Evolutionary conservation across 2,113 vertebrate species (phyloP).

Genomic region (Mystacornis crossleyi): DNA sequence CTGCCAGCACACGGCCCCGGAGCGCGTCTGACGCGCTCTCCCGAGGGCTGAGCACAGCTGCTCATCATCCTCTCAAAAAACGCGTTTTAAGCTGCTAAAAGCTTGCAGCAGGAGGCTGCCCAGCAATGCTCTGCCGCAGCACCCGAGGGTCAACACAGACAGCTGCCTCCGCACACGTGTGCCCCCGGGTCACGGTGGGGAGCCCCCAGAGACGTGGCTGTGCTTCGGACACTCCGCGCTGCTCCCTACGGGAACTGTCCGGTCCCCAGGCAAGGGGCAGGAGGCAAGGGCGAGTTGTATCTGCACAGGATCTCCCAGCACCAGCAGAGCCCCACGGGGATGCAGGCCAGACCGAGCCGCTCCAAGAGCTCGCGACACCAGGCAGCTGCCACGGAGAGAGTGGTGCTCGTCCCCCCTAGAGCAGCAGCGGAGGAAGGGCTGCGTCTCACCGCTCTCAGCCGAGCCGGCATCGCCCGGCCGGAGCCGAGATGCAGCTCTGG

Average conservation of each 20-base stretch:
- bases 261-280: not conserved
- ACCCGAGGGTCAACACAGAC: rapidly evolving
- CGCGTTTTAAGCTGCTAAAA: not conserved
- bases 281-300: too few relatives aligned
- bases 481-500: not conserved
- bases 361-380: rapidly evolving
- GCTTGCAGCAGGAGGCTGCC: not conserved
- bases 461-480: rapidly evolving
- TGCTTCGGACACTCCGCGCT: not conserved
- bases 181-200: rapidly evolving
- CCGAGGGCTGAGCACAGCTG: not conserved
- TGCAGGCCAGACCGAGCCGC: not conserved
- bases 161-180: rapidly evolving
- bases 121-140: not conserved
- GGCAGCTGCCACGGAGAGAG: not conserved
- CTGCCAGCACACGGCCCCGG: not conserved
- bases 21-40: rapidly evolving
- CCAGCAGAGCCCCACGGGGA: rapidly evolving
- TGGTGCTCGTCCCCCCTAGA: rapidly evolving
- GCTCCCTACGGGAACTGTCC: not conserved
- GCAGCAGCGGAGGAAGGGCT: not conserved
- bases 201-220: not conserved
- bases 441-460: rapidly evolving
- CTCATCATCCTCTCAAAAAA: not conserved
- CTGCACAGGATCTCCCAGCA: not conserved